Percentiles rank a stretch among this genome's conserved stretches.
Conservation (phyloP, 2,888 invertebrate species). For the Plutella xylostella region DNA sequence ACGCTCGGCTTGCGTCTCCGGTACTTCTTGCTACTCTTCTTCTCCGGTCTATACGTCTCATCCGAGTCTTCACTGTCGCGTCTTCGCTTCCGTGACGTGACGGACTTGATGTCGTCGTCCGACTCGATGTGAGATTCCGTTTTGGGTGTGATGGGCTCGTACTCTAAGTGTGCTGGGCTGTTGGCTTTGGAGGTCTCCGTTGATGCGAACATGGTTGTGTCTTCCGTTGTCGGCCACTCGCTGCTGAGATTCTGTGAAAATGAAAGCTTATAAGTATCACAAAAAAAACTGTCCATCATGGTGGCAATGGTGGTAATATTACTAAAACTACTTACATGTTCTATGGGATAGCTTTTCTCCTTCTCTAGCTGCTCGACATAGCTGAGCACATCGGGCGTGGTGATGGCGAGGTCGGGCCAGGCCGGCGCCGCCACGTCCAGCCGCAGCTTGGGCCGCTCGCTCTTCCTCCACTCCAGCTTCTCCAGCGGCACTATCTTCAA, state of each 20-base stretch:
- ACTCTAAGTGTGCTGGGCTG: slow-evolving; percentile 14
- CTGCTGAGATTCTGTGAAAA: not conserved
- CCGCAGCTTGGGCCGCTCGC: no score
- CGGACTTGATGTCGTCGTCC: slow-evolving; percentile 39
- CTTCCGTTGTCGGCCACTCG: not conserved
- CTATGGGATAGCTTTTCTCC: slow-evolving; percentile 35
- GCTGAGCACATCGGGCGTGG: slow-evolving; percentile 58
- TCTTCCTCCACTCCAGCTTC: slow-evolving; percentile 50
- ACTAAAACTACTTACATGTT: slow-evolving; percentile 42
- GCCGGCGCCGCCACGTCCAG: slow-evolving; percentile 39
- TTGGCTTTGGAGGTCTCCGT: not conserved
- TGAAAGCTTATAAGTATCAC: not conserved
- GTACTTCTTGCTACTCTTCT: slow-evolving; percentile 37
- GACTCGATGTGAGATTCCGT: slow-evolving; percentile 54
- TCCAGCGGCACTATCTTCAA: slow-evolving; percentile 47
- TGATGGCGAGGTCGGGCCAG: slow-evolving; percentile 41
- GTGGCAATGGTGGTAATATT: no score
- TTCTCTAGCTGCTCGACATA: slow-evolving; percentile 58
- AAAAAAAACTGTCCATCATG: no score
- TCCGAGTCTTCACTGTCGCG: slow-evolving; percentile 58
- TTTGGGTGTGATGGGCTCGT: slow-evolving; percentile 52
- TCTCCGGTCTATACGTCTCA: slow-evolving; percentile 51
- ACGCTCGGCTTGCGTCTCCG: slow-evolving; percentile 46
- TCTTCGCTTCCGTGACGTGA: slow-evolving; percentile 27
- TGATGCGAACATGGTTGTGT: not conserved